Conservation (phyloP, 1,140 invertebrate genomes). For the Chrysomallon squamiferum region DNA sequence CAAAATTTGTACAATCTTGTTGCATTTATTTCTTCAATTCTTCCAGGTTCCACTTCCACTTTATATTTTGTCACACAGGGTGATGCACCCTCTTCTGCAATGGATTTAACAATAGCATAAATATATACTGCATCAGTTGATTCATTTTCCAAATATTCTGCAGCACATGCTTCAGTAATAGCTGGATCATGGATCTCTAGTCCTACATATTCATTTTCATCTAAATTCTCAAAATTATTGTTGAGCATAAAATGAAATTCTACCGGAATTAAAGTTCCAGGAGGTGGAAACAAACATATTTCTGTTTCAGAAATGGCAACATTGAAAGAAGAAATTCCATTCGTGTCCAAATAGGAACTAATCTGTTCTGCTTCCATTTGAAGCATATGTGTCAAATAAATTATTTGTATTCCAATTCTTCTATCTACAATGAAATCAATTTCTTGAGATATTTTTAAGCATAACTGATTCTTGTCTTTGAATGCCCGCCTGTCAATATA, state of each 20-base stretch:
- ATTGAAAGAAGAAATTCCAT: background rate
- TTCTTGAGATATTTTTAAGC: background rate
- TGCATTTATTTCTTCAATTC: slow-evolving; percentile 16
- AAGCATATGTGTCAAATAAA: background rate
- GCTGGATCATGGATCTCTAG: slow-evolving; percentile 39
- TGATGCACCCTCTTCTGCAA: too few relatives aligned
- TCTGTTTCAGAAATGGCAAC: background rate
- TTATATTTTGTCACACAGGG: too few relatives aligned
- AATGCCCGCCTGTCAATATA: background rate
- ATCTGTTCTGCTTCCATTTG: background rate
- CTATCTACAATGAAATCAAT: background rate
- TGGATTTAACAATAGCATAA: too few relatives aligned
- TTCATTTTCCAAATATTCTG: too few relatives aligned
- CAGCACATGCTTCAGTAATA: slow-evolving; percentile 2
- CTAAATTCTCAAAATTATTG: slow-evolving; percentile 31
- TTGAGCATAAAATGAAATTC: slow-evolving; percentile 31
- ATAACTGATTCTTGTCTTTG: background rate
- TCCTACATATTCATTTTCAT: slow-evolving; percentile 36
- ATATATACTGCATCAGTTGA: too few relatives aligned
- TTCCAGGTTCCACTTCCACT: too few relatives aligned
- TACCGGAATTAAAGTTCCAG: slow-evolving; percentile 32
- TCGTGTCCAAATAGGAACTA: background rate
- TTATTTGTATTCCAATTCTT: background rate
- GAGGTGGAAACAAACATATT: slow-evolving; percentile 20
- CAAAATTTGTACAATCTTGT: slow-evolving; percentile 41